These are phyloP conservation scores for Charina bottae DNA, from an alignment of 2,113 vertebrate species.

Conservation along the genomic window DNA sequence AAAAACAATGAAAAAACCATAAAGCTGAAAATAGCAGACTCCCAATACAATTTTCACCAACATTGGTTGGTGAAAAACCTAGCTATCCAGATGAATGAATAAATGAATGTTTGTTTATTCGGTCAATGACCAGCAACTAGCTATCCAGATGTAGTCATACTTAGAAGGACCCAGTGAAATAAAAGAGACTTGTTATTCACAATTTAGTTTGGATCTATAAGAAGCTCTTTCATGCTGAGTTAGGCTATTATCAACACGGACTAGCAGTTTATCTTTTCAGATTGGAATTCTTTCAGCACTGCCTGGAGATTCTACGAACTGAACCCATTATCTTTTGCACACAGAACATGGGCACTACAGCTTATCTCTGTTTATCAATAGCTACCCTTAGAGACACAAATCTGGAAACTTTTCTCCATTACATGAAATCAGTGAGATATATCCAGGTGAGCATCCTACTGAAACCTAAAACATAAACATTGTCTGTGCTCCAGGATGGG, in stretches of 20 bases:
- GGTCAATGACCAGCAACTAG: no score
- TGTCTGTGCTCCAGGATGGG: not conserved
- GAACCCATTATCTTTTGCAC: not conserved
- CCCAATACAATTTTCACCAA: not conserved
- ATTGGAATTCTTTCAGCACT: not conserved
- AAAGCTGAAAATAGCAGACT: not conserved
- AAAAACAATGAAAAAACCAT: not conserved
- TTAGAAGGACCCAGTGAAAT: not conserved
- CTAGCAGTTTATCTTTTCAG: not conserved
- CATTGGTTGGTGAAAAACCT: not conserved
- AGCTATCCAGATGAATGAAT: not conserved
- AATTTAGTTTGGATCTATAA: not conserved
- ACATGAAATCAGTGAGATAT: not conserved
- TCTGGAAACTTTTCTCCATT: not conserved
- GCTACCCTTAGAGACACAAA: not conserved
- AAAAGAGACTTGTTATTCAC: not conserved
- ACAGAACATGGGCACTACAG: not conserved
- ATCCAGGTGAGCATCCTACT: conserved; percentile 29
- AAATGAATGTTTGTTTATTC: no score
- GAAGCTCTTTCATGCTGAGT: not conserved
- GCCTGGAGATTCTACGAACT: not conserved
- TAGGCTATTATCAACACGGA: not conserved
- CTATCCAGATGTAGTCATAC: not conserved
- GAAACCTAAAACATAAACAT: not conserved
- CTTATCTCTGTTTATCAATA: not conserved